Conservation (phyloP, 2,113 vertebrate genomes). For the Circaetus gallicus region DNA sequence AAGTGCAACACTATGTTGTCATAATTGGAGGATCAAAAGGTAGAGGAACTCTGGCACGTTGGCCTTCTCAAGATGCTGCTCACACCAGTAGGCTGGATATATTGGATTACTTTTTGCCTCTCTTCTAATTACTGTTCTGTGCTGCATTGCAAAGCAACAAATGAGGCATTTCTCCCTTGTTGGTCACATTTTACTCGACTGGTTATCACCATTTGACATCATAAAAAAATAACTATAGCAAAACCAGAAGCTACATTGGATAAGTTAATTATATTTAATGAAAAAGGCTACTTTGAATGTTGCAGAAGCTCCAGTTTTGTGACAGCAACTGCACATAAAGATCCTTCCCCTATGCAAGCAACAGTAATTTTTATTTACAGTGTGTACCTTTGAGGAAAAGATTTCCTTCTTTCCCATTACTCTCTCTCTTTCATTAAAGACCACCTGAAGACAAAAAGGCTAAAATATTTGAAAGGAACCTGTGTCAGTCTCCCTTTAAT, state of each 20-base stretch:
- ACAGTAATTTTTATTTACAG: neutral
- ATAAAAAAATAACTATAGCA: neutral
- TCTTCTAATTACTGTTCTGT: neutral
- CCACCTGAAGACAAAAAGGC: neutral
- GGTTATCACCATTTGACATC: neutral
- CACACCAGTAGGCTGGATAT: neutral
- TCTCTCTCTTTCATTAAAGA: neutral
- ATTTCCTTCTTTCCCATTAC: neutral
- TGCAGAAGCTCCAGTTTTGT: neutral
- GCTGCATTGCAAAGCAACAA: neutral
- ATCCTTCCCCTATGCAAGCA: neutral
- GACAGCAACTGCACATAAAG: neutral
- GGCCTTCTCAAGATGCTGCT: neutral
- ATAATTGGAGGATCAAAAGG: neutral
- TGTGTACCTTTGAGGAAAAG: neutral
- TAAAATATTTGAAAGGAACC: neutral
- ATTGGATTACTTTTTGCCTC: neutral
- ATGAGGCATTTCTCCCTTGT: neutral
- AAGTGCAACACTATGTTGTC: neutral
- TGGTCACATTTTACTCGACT: neutral
- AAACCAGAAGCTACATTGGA: neutral
- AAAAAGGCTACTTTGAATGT: neutral
- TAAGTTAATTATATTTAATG: neutral
- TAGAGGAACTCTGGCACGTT: neutral
- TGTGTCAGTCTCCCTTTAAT: neutral